Conservation (phyloP, 2,797 vertebrate species). For the Coluber constrictor region DNA sequence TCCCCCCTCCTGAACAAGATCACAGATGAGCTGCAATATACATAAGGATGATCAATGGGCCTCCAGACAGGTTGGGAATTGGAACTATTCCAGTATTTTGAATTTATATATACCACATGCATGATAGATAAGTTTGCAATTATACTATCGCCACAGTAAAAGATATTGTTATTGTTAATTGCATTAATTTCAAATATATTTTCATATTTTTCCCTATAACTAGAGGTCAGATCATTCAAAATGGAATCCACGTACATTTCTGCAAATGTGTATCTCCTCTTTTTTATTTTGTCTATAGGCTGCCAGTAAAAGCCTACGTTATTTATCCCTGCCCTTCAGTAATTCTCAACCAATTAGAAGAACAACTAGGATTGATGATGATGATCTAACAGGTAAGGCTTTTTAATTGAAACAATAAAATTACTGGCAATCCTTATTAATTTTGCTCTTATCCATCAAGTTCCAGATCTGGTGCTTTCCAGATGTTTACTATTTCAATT, state of each 20-base stretch:
- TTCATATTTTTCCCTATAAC: neutral
- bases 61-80: neutral
- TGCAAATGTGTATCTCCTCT: neutral
- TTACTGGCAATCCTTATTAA: neutral
- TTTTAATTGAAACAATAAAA: neutral
- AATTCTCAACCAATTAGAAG: conserved; percentile 6
- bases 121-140: neutral
- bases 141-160: neutral
- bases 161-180: neutral
- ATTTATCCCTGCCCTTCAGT: conserved; percentile 70
- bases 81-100: neutral
- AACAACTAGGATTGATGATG: conserved; percentile 20
- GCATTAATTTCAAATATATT: neutral
- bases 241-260: neutral
- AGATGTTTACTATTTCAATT: neutral
- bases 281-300: conserved; percentile 50
- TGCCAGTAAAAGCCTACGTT: conserved; percentile 52
- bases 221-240: neutral
- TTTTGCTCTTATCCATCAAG: neutral
- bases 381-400: conserved; percentile 66
- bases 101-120: neutral
- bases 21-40: neutral
- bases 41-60: neutral
- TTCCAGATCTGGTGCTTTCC: neutral
- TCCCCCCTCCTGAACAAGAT: too few species aligned